A percentile compares a stretch with the other conserved stretches of the same genome.
Conservation (phyloP, 2,113 vertebrate species). For the Mionectes macconnelli region DNA sequence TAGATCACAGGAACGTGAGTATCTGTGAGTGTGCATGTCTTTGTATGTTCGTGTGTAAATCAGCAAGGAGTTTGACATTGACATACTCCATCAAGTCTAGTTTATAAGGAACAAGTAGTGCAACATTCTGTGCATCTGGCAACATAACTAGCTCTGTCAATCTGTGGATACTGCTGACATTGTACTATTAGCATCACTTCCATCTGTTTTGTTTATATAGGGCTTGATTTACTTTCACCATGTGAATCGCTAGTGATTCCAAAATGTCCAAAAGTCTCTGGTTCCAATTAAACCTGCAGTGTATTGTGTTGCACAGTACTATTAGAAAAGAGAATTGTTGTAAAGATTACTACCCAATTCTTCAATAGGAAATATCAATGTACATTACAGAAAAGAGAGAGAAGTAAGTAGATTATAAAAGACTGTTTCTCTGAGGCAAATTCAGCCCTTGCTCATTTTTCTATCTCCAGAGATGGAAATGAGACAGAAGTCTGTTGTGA, state of each 20-base stretch:
- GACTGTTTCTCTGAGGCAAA: background rate
- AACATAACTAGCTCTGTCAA: conserved; percentile 82
- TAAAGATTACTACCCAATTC: conserved; percentile 25
- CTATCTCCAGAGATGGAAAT: background rate
- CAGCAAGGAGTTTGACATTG: conserved; percentile 85
- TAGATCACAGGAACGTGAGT: conserved; percentile 81
- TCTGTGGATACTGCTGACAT: conserved; percentile 84
- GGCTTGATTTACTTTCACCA: conserved; percentile 80
- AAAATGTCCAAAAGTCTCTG: conserved; percentile 72
- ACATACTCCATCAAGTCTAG: conserved; percentile 85
- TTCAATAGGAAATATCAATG: background rate
- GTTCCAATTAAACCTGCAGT: conserved; percentile 69
- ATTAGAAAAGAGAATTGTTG: conserved; percentile 38
- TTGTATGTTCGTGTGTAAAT: conserved; percentile 82
- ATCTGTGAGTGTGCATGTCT: conserved; percentile 80
- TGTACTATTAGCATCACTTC: conserved; percentile 81
- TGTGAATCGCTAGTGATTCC: conserved; percentile 67
- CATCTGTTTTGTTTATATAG: conserved; percentile 84
- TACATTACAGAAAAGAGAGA: background rate
- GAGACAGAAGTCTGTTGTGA: background rate
- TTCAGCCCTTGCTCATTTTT: background rate
- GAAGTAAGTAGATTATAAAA: background rate
- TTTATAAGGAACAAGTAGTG: conserved; percentile 85
- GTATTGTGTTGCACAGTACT: conserved; percentile 52
- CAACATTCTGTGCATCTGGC: conserved; percentile 87